Evolutionary conservation across 2,113 vertebrate genomes (phyloP).

Genomic region (Ploceus nigricollis): DNA sequence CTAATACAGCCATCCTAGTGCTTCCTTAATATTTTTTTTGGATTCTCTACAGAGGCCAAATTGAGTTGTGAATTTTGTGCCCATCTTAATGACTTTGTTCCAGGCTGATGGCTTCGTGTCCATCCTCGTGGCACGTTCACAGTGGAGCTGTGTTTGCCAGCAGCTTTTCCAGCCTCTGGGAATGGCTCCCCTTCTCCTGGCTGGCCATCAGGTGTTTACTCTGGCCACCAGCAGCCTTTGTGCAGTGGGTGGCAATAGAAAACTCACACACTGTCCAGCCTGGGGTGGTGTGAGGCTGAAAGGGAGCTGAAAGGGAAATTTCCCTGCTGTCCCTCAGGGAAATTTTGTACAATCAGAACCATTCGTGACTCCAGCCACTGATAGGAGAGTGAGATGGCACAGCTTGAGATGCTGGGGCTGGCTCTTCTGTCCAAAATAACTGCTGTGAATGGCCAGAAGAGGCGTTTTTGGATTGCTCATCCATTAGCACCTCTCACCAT

Average conservation of each 20-base stretch:
- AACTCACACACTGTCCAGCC: fast-evolving
- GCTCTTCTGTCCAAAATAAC: neutral
- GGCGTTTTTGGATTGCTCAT: neutral
- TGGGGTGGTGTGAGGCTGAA: neutral
- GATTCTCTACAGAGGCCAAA: neutral
- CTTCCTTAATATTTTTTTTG: neutral
- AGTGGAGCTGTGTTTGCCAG: neutral
- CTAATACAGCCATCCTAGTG: neutral
- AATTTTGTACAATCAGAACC: neutral
- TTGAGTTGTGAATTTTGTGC: neutral
- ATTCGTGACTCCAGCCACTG: neutral
- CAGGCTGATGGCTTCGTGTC: fast-evolving
- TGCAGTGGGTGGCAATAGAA: neutral
- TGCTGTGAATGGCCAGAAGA: neutral
- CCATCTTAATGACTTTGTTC: neutral
- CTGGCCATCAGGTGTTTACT: neutral
- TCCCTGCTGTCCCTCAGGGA: neutral
- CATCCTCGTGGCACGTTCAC: fast-evolving
- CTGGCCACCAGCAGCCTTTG: neutral
- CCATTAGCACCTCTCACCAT: neutral
- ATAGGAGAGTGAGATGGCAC: neutral
- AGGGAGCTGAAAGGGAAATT: no score
- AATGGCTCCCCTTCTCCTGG: neutral
- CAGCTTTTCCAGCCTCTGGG: neutral
- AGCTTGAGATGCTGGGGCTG: neutral